Conservation (phyloP, 2,113 vertebrate species). For the Pandion haliaetus region DNA sequence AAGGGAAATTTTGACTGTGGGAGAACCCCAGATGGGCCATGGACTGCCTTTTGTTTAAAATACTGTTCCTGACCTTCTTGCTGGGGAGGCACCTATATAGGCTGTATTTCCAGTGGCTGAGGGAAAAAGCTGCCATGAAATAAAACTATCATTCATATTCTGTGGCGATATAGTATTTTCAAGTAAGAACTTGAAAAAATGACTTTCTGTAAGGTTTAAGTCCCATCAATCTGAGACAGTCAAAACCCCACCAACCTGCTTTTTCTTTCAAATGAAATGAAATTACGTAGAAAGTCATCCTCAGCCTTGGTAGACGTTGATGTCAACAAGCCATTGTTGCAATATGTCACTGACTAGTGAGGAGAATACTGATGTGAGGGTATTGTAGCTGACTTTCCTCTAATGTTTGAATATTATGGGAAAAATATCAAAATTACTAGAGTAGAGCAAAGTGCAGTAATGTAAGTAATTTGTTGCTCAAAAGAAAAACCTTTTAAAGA, state of each 20-base stretch:
- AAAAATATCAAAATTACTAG: constrained; percentile 35
- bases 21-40: neutral
- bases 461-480: constrained; percentile 29
- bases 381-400: neutral
- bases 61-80: neutral
- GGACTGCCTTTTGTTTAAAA: neutral
- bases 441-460: constrained; percentile 23
- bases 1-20: neutral
- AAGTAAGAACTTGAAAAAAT: neutral
- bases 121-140: neutral
- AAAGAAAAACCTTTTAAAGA: constrained; percentile 49
- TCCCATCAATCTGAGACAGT: neutral
- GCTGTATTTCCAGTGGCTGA: neutral
- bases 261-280: constrained; percentile 1
- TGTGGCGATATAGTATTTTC: neutral
- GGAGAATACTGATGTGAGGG: neutral
- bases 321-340: neutral
- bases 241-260: neutral
- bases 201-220: neutral
- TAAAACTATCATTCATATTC: neutral
- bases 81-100: neutral
- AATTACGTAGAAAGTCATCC: neutral
- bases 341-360: neutral
- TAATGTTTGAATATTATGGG: neutral
- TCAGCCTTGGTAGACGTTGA: neutral